These are phyloP conservation scores for Drosophila kohkoa DNA, from an alignment of 1,140 invertebrate genomes.

Conservation along the genomic window DNA sequence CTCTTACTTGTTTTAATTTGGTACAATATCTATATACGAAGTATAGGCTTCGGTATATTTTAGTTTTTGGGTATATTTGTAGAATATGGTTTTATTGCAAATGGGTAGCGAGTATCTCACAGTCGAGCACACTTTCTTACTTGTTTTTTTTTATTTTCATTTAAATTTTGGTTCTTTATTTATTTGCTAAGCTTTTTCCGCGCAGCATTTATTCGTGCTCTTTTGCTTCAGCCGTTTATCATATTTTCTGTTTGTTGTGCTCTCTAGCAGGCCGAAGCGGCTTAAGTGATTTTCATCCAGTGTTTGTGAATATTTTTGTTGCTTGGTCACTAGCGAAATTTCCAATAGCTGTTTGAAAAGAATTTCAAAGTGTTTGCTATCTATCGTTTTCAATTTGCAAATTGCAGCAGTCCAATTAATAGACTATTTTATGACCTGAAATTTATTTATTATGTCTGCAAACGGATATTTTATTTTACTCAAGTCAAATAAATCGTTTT, in stretches of 20 bases:
- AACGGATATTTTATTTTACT: neutral
- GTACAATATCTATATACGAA: no score
- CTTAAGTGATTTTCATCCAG: constrained; percentile 60
- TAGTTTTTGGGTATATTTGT: no score
- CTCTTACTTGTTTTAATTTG: no score
- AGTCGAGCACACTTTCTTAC: no score
- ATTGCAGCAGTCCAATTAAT: neutral
- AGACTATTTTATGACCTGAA: neutral
- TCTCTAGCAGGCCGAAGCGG: constrained; percentile 10
- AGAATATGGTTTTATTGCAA: no score
- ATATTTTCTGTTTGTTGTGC: constrained; percentile 40
- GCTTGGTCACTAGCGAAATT: no score
- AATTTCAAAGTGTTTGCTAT: neutral
- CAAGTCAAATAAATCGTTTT: neutral
- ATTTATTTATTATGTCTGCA: neutral
- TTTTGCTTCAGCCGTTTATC: constrained; percentile 17
- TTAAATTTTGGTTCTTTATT: constrained; percentile 1
- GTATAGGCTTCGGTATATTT: no score
- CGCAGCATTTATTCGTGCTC: constrained; percentile 15
- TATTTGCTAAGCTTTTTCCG: constrained; percentile 42
- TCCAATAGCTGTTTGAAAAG: neutral
- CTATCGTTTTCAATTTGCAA: neutral
- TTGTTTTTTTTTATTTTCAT: no score
- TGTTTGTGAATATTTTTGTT: constrained; percentile 16
- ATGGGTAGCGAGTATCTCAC: no score